Conservation (phyloP, 2,888 invertebrate genomes). For the Cephus runcator region DNA sequence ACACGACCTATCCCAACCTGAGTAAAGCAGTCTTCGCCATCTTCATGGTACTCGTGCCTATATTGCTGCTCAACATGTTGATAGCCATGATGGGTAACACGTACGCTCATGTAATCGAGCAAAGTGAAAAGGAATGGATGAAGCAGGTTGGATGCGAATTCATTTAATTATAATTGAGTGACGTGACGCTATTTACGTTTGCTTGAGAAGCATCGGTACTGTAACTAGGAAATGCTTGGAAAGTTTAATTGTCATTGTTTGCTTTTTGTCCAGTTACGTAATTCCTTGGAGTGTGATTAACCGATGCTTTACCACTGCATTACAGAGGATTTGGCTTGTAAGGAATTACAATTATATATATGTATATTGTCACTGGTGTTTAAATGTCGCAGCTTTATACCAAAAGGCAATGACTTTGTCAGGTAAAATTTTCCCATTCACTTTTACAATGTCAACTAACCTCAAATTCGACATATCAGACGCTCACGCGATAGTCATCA, state of each 20-base stretch:
- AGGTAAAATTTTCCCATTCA: no score
- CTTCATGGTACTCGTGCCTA: conserved; percentile 98
- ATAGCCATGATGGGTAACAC: conserved; percentile 99
- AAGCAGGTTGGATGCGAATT: conserved; percentile 76
- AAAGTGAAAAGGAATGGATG: conserved; percentile 99
- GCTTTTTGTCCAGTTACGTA: background rate
- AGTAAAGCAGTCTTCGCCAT: conserved; percentile 96
- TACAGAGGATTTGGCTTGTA: no score
- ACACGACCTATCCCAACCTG: conserved; percentile 90
- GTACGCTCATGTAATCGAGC: conserved; percentile 96
- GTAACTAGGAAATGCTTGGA: background rate
- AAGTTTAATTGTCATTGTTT: background rate
- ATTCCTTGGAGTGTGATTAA: background rate
- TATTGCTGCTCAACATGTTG: conserved; percentile 94
- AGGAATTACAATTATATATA: no score
- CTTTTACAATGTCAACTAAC: background rate
- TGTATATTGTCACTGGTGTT: no score
- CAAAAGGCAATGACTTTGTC: no score
- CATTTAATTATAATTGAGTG: background rate
- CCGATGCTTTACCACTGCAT: no score
- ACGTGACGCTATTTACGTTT: background rate
- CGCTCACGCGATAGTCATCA: background rate
- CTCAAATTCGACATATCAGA: background rate
- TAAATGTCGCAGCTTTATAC: no score
- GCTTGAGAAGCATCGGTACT: background rate